Conservation (phyloP, 2,113 vertebrate genomes). For the Trachemys scripta region DNA sequence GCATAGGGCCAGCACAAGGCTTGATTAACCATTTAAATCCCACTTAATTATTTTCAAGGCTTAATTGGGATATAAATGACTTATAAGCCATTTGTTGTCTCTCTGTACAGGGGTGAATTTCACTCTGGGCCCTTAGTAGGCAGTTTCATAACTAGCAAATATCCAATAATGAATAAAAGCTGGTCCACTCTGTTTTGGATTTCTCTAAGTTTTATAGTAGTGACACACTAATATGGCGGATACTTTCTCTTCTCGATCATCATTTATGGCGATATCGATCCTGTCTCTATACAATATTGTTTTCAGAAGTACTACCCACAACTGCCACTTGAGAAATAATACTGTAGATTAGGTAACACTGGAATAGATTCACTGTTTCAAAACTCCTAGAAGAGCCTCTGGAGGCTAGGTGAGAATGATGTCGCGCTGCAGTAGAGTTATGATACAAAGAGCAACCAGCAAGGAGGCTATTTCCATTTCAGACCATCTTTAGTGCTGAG, state of each 20-base stretch:
- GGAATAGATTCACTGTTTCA: background rate
- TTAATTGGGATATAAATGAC: background rate
- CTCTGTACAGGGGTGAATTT: slow-evolving; percentile 7
- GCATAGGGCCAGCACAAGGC: background rate
- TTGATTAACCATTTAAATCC: slow-evolving; percentile 23
- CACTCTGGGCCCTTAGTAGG: background rate
- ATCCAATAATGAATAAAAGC: slow-evolving; percentile 6
- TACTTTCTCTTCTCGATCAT: background rate
- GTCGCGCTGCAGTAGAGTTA: background rate
- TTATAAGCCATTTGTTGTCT: background rate
- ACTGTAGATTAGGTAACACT: background rate
- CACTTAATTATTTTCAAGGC: slow-evolving; percentile 13
- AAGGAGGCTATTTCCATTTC: background rate
- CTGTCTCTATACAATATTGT: background rate
- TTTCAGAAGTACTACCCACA: background rate
- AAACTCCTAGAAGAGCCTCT: background rate
- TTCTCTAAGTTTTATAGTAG: background rate
- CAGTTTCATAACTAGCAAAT: background rate
- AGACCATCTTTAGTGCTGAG: background rate
- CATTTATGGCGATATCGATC: background rate
- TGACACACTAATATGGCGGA: background rate
- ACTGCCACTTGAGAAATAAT: background rate
- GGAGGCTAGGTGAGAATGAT: background rate
- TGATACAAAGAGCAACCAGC: background rate
- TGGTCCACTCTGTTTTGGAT: background rate